phyloP scores from a whole-genome alignment of 2,888 invertebrate species.

The Paralinhomoeus sp. region DNA sequence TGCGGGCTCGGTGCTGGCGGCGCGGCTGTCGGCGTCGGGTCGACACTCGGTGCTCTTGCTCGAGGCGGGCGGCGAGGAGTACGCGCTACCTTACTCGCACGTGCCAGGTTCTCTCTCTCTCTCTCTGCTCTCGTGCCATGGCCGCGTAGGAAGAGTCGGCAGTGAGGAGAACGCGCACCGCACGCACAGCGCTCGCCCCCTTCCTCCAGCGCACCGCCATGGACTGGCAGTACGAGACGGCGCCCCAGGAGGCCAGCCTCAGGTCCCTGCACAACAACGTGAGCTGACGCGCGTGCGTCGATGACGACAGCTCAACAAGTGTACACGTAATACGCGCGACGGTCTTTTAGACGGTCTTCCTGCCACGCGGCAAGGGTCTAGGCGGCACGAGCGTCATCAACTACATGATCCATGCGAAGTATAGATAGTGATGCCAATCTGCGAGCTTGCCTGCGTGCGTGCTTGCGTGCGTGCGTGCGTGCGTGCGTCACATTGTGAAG shows the following conservation, averaged over 20 bases:
- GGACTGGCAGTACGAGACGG: slow-evolving; percentile 18
- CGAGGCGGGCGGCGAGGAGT: slow-evolving; percentile 4
- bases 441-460: too few relatives aligned
- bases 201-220: slow-evolving; percentile 9
- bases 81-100: slow-evolving; percentile 2
- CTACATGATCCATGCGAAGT: slow-evolving; percentile 17
- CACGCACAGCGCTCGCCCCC: slow-evolving; percentile 3
- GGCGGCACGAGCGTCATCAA: slow-evolving; percentile 21
- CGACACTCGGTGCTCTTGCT: slow-evolving; percentile 15
- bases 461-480: too few relatives aligned
- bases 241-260: slow-evolving; percentile 13
- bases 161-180: too few relatives aligned
- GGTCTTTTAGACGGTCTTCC: slow-evolving; percentile 12
- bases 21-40: slow-evolving; percentile 17
- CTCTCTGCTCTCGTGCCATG: too few relatives aligned
- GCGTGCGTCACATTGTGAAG: too few relatives aligned
- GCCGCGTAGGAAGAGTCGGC: too few relatives aligned
- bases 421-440: too few relatives aligned
- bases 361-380: slow-evolving; percentile 21
- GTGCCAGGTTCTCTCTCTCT: too few relatives aligned
- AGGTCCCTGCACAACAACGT: not conserved
- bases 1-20: slow-evolving; percentile 22
- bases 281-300: too few relatives aligned
- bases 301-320: too few relatives aligned
- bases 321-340: too few relatives aligned